Percentiles rank a stretch among this genome's conserved stretches.
phyloP scores from a whole-genome alignment of 2,113 vertebrate genomes.

The Nerophis ophidion region DNA sequence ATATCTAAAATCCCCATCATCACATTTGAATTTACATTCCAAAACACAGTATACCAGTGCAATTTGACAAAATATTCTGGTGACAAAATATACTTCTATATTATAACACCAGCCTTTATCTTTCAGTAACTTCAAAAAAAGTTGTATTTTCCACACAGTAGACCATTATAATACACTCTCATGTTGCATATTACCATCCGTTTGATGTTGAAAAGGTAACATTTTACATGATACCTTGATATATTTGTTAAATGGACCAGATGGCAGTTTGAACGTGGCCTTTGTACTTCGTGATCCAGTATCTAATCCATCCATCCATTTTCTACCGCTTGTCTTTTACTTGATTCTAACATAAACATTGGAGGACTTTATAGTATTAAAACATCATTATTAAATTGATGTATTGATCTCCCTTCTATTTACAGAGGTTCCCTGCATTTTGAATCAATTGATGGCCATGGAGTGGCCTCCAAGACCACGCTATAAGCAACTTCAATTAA shows the following conservation, averaged over 20 bases:
- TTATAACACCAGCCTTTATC: neutral
- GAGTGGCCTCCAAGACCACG: neutral
- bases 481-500: neutral
- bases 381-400: neutral
- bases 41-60: conserved; percentile 41
- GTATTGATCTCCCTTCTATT: neutral
- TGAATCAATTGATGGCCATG: conserved; percentile 7
- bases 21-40: conserved; percentile 31
- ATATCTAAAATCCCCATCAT: conserved; percentile 31
- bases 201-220: neutral
- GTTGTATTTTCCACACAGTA: neutral
- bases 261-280: neutral
- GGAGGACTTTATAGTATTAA: too few species aligned
- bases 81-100: neutral
- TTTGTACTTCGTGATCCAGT: neutral
- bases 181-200: neutral
- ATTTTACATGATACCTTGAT: neutral
- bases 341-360: neutral
- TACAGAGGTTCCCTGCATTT: conserved; percentile 7
- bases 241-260: neutral
- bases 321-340: too few species aligned
- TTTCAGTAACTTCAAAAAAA: conserved; percentile 2
- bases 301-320: neutral
- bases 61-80: conserved; percentile 32
- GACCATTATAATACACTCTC: neutral